These are phyloP conservation scores for roundworm (Caenorhabditis elegans) DNA, from an alignment of 1,140 invertebrate species.

Conservation along the genomic window DNA sequence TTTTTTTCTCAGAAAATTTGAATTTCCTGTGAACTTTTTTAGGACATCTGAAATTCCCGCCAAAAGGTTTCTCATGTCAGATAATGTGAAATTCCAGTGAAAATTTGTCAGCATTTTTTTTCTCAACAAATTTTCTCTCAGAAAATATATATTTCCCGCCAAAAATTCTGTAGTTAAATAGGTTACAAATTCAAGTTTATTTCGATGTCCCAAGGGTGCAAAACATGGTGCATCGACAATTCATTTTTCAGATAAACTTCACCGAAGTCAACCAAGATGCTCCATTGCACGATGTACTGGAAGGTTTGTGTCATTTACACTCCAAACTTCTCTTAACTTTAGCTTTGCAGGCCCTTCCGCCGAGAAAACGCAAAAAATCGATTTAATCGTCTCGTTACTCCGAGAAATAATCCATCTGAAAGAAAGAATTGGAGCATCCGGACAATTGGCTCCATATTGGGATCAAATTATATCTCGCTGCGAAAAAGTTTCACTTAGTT, in stretches of 20 bases:
- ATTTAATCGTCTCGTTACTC: conserved; percentile 57
- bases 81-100: no score
- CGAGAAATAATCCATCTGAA: conserved; percentile 57
- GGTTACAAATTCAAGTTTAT: no score
- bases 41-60: no score
- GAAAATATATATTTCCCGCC: no score
- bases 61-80: no score
- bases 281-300: conserved; percentile 49
- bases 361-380: conserved; percentile 53
- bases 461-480: conserved; percentile 60
- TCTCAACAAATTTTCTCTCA: no score
- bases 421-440: conserved; percentile 41
- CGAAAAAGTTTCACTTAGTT: conserved; percentile 57
- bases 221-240: no score
- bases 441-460: conserved; percentile 61
- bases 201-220: no score
- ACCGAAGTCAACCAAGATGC: conserved; percentile 57
- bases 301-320: conserved; percentile 43
- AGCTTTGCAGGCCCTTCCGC: neutral
- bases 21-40: no score
- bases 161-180: no score
- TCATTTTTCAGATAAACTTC: conserved; percentile 63
- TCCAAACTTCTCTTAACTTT: neutral
- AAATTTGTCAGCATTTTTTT: no score
- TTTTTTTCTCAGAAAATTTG: no score